phyloP scores from a whole-genome alignment of 2,888 invertebrate species.

The Ochropleura plecta region DNA sequence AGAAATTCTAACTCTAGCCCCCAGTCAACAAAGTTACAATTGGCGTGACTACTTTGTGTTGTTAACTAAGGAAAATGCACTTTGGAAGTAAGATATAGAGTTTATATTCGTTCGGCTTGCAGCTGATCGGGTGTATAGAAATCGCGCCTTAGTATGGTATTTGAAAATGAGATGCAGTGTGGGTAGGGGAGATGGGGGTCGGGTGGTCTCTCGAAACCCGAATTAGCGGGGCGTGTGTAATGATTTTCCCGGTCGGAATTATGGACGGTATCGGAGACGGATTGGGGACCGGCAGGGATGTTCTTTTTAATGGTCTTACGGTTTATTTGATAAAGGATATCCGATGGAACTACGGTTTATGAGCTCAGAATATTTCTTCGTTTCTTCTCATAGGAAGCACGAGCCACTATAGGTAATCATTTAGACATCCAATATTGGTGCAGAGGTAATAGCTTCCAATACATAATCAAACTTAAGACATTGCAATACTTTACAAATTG shows the following conservation, averaged over 20 bases:
- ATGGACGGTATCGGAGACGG: conserved; percentile 87
- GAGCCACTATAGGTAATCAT: too few relatives aligned
- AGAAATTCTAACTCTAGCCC: conserved; percentile 85
- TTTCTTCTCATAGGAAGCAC: not conserved
- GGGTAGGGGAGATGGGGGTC: conserved; percentile 73
- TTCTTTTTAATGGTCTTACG: conserved; percentile 76
- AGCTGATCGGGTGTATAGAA: conserved; percentile 75
- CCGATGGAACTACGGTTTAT: conserved; percentile 62
- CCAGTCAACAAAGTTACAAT: conserved; percentile 83
- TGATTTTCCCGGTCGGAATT: conserved; percentile 90
- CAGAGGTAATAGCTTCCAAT: not conserved
- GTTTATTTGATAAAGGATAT: conserved; percentile 74
- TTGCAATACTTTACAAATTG: too few relatives aligned
- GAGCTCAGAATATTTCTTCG: conserved; percentile 48
- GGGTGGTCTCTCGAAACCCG: conserved; percentile 86
- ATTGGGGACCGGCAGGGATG: conserved; percentile 76
- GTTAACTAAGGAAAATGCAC: conserved; percentile 70
- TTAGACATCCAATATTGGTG: too few relatives aligned
- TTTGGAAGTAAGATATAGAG: conserved; percentile 74
- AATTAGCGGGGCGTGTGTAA: conserved; percentile 90
- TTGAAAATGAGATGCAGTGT: conserved; percentile 90
- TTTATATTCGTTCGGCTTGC: conserved; percentile 75
- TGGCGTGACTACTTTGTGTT: conserved; percentile 73
- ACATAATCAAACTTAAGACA: not conserved
- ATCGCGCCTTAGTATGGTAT: conserved; percentile 84